A percentile compares a stretch with the other conserved stretches of the same genome.
Evolutionary conservation across 2,888 invertebrate genomes (phyloP).

Genomic region (Rutpela maculata): DNA sequence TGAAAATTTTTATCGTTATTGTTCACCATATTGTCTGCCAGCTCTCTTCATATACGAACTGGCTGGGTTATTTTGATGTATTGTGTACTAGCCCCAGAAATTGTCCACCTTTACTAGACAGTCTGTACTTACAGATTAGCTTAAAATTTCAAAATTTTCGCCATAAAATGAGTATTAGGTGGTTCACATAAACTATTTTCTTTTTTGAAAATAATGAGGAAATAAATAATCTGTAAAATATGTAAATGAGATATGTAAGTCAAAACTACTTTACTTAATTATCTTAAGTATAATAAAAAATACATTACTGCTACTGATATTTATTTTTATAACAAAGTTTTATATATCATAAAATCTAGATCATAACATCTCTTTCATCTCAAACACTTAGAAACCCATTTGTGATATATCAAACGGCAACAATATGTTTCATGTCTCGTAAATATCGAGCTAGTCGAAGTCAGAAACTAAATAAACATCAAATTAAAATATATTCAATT

Average conservation of each 20-base stretch:
- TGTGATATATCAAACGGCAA: conserved; percentile 16
- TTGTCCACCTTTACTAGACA: too few relatives aligned
- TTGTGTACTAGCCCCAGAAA: too few relatives aligned
- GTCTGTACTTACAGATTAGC: too few relatives aligned
- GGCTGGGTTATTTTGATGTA: too few relatives aligned
- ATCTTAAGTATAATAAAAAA: conserved; percentile 7
- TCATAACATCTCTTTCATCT: conserved; percentile 8
- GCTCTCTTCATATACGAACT: too few relatives aligned
- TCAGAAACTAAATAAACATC: conserved; percentile 14
- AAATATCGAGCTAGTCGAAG: background rate
- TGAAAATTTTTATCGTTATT: too few relatives aligned
- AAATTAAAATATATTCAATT: background rate
- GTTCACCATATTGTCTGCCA: too few relatives aligned
- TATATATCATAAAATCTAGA: conserved; percentile 16
- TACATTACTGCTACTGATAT: conserved; percentile 8
- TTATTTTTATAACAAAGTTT: conserved; percentile 8
- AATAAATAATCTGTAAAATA: too few relatives aligned
- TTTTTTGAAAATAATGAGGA: too few relatives aligned
- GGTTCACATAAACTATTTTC: too few relatives aligned
- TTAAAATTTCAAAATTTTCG: too few relatives aligned
- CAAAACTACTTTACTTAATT: conserved; percentile 2
- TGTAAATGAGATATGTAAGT: background rate
- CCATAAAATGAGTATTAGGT: too few relatives aligned
- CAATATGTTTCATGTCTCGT: conserved; percentile 13
- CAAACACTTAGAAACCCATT: conserved; percentile 15